Base-by-base conservation (phyloP, 2,797 vertebrate genomes). In the Rhinophrynus dorsalis region DNA sequence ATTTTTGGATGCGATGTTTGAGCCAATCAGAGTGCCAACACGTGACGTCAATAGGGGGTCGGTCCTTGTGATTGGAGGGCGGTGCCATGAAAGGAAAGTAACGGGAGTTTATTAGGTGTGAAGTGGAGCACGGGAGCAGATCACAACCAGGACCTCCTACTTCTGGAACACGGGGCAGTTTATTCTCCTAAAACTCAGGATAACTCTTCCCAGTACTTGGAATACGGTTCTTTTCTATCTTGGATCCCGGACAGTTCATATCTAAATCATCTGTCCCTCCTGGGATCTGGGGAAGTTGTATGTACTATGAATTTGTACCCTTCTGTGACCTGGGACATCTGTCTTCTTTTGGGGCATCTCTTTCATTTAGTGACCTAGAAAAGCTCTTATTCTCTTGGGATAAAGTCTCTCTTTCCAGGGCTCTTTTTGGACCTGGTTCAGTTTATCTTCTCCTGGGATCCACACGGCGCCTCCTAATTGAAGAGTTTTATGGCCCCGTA, bases 401-500 rank as follows among this genome's bases (percentile, higher is more conserved):
- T n/a, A n/a, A n/a, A n/a, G n/a, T n/a, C n/a, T n/a, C n/a, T n/a
- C n/a, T n/a, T n/a, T n/a, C n/a, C n/a, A n/a, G n/a, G n/a, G n/a
- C n/a, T n/a, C n/a, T n/a, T n/a, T n/a, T n/a, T n/a, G n/a, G n/a
- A n/a, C n/a, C n/a, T n/a, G n/a, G n/a, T n/a, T n/a, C n/a, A n/a
- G n/a, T n/a, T n/a, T n/a, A n/a, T n/a, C 33, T 5, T 0, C 0
- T 58, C 1, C 30, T 42, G 35, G 18, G 21, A 51, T 33, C 37
- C 18, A 10, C 47, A 15, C 29, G 48, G 2, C 9, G 18, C n/a
- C 59, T 30, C 23, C 4, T 3, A 18, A 9, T 44, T 29, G 80
- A 74, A 20, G 10, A 3, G 58, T 83, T 90, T 84, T 89, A 91
- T 92, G 94, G 93, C 93, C 86, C 90, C 91, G 54, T 89, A 83